A percentile compares a stretch with the other conserved stretches of the same genome.
Evolutionary conservation across 1,140 invertebrate genomes (phyloP).

Genomic region (Temnothorax longispinosus): DNA sequence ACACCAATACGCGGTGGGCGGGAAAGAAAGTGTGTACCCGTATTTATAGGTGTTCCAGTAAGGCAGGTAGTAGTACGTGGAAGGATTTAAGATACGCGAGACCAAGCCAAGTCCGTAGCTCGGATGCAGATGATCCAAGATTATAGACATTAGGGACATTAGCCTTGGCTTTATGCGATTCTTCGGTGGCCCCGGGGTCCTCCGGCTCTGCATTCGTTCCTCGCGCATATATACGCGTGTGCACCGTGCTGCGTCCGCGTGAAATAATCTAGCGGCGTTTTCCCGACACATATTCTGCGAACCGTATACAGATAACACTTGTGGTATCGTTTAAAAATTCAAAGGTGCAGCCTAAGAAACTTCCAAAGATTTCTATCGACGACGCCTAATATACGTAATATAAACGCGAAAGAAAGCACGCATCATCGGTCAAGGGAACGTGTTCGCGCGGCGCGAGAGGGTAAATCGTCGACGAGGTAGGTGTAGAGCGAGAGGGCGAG

Average conservation of each 20-base stretch:
- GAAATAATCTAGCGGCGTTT: constrained; percentile 26
- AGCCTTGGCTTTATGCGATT: constrained; percentile 69
- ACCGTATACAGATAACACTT: constrained; percentile 69
- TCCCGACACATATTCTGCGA: constrained; percentile 10
- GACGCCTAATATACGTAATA: not conserved
- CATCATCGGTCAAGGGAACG: not conserved
- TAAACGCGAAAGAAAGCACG: not conserved
- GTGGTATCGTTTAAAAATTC: constrained; percentile 69
- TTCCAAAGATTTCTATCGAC: not conserved
- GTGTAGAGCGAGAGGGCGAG: constrained; percentile 31
- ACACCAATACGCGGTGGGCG: constrained; percentile 33
- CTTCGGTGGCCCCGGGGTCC: constrained; percentile 48
- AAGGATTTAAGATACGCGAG: constrained; percentile 48
- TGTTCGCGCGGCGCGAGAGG: constrained; percentile 31
- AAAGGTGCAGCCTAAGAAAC: not conserved
- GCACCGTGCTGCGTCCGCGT: not conserved
- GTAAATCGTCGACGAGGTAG: constrained; percentile 25
- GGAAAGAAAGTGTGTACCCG: constrained; percentile 1
- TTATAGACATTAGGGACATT: constrained; percentile 78
- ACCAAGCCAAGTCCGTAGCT: constrained; percentile 9
- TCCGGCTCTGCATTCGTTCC: constrained; percentile 20
- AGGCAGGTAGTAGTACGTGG: constrained; percentile 42
- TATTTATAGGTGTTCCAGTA: constrained; percentile 40
- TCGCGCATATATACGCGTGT: not conserved
- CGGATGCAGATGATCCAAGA: constrained; percentile 75